Percentiles rank a stretch among this genome's conserved stretches.
phyloP scores from a whole-genome alignment of 2,113 vertebrate species.

The Globicephala melas region DNA sequence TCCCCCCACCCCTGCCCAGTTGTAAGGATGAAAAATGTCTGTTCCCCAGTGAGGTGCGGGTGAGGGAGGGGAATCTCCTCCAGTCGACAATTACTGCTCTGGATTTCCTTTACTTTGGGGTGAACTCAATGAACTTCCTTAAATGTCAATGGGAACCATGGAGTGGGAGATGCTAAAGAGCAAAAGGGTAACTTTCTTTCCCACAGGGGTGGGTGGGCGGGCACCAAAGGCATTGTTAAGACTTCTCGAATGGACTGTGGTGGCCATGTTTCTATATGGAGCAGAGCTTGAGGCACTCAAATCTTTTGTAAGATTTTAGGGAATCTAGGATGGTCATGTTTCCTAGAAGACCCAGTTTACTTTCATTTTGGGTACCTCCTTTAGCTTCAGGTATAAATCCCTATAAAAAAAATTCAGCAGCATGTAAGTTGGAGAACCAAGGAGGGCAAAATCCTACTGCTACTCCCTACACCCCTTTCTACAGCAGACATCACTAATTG shows the following conservation, averaged over 20 bases:
- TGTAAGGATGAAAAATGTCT: not conserved
- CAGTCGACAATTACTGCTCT: not conserved
- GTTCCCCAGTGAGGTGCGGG: not conserved
- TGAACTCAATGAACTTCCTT: not conserved
- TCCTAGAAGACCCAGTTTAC: not conserved
- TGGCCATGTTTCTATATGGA: not conserved
- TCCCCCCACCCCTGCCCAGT: too few species aligned
- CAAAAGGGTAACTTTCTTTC: too few species aligned
- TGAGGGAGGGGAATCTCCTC: not conserved
- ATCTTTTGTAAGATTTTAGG: not conserved
- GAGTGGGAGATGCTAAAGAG: not conserved
- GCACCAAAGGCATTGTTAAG: not conserved
- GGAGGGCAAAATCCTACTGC: fast-evolving
- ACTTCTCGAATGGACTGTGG: not conserved
- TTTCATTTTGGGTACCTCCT: not conserved
- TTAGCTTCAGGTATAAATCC: not conserved
- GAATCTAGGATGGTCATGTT: not conserved
- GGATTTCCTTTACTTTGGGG: not conserved
- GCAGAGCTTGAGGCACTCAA: not conserved
- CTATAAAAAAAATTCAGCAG: not conserved
- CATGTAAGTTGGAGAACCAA: not conserved
- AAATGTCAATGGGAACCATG: not conserved
- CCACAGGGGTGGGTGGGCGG: not conserved
- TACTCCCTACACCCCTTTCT: not conserved
- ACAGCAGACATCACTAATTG: not conserved